phyloP scores from a whole-genome alignment of 2,113 vertebrate species.

The Gobio gobio region DNA sequence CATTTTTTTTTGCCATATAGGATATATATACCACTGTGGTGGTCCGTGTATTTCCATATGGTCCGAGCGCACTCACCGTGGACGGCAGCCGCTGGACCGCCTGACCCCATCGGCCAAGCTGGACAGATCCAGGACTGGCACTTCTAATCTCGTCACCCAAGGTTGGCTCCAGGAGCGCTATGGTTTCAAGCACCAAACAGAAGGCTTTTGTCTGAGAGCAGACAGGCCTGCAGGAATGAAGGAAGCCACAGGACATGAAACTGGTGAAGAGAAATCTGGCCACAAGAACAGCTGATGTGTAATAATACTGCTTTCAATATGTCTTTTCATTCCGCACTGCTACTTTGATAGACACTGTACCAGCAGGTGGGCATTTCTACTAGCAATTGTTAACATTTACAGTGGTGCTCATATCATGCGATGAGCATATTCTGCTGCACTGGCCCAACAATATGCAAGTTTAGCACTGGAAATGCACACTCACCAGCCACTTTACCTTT shows the following conservation, averaged over 20 bases:
- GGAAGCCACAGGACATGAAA: conserved; percentile 50
- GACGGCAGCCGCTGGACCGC: not conserved
- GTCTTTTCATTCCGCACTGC: conserved; percentile 47
- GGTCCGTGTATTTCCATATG: not conserved
- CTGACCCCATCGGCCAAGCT: conserved; percentile 33
- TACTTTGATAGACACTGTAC: conserved; percentile 37
- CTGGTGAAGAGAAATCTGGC: conserved; percentile 67
- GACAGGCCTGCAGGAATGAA: conserved; percentile 46
- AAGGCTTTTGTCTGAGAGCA: conserved; percentile 57
- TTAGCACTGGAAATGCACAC: too few relatives aligned
- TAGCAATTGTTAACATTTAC: not conserved
- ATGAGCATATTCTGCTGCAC: too few relatives aligned
- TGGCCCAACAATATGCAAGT: too few relatives aligned
- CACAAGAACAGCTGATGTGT: conserved; percentile 58
- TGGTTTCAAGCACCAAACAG: conserved; percentile 60
- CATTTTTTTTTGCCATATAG: not conserved
- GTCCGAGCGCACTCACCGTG: not conserved
- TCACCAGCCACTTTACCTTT: too few relatives aligned
- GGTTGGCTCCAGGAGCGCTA: conserved; percentile 54
- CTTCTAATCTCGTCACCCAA: conserved; percentile 62
- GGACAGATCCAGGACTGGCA: conserved; percentile 37
- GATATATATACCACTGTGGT: not conserved
- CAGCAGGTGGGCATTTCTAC: conserved; percentile 18
- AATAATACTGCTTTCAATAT: conserved; percentile 67
- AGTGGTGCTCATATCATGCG: not conserved